Conservation (phyloP, 2,888 invertebrate genomes). For the Petrolisthes manimaculis region DNA sequence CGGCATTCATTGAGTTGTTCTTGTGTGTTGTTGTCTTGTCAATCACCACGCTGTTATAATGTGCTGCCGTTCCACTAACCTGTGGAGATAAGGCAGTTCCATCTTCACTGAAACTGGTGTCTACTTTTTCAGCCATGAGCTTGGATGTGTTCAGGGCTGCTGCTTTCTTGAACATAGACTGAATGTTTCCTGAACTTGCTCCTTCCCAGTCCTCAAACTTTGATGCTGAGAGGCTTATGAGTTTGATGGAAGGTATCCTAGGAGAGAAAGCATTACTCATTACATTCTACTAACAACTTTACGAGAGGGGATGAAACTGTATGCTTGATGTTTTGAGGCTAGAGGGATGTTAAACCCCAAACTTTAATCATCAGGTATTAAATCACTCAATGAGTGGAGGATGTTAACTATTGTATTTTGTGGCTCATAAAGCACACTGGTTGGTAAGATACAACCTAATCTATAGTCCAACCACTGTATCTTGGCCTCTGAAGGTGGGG, state of each 20-base stretch:
- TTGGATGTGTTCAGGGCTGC: neutral
- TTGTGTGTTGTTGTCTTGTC: neutral
- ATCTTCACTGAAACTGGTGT: neutral
- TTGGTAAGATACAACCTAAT: too few species aligned
- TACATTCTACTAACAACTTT: neutral
- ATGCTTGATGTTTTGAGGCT: neutral
- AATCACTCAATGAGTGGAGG: too few species aligned
- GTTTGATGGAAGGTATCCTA: conserved; percentile 69
- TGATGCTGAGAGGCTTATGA: conserved; percentile 82
- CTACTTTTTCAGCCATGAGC: neutral
- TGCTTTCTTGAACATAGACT: conserved; percentile 43
- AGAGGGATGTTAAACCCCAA: neutral
- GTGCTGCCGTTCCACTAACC: neutral
- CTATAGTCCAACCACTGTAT: too few species aligned
- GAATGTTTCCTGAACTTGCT: conserved; percentile 33
- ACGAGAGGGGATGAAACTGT: neutral
- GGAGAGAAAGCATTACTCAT: conserved; percentile 35
- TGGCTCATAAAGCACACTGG: too few species aligned
- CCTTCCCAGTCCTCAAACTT: conserved; percentile 77
- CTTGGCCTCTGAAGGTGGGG: too few species aligned
- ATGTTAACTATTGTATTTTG: too few species aligned
- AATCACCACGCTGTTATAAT: neutral
- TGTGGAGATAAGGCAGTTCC: neutral
- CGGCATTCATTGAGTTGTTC: neutral
- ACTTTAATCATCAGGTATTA: neutral